Base-by-base conservation (phyloP, 37 sponge, comb jelly and placozoan genomes). In the Agelas oroides region DNA sequence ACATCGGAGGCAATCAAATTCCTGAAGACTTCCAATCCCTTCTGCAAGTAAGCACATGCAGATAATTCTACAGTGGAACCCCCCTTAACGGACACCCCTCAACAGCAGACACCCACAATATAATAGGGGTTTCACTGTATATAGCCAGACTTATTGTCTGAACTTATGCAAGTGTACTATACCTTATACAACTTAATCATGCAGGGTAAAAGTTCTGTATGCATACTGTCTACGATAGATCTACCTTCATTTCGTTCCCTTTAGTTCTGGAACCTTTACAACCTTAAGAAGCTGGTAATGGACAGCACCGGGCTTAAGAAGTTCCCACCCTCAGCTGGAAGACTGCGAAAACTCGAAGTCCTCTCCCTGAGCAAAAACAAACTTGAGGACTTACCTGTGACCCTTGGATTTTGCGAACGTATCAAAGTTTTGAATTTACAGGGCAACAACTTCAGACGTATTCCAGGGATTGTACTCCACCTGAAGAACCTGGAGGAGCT, bases 291-390 rank as follows among this genome's bases (percentile, higher is more conserved):
- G 56, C 65, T 94, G 21, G 25, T 20, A 17, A 33, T 94, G 32
- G 84, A 82, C 37, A 60, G 37, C 15, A 86, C 88, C 2, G 36
- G 28, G 0, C 40, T 94, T 1, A 73, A n/a, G 0, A 37, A 35
- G 28, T n/a, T 94, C 24, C 94, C 90, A 17, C 55, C 73, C 1
- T 86, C 87, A 55, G 74, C 90, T 18, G 94, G 94, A 34, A 81
- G 91, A 46, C 76, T 94, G 33, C 38, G 58, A 57, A 71, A 94
- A 34, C 73, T 94, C 41, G 70, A 86, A 52, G 59, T 55, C 15
- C 84, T 94, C 32, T 82, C 78, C 36, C 78, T 90, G 17, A 61
- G 53, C 20, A 70, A 72, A 0, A 94, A 94, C 61, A 21, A 75
- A 3, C 91, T 94, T 0, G 27, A 28, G 2, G 60, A 28, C 5